Evolutionary conservation across 2,113 vertebrate species (phyloP).

Genomic region (Callorhinus ursinus): DNA sequence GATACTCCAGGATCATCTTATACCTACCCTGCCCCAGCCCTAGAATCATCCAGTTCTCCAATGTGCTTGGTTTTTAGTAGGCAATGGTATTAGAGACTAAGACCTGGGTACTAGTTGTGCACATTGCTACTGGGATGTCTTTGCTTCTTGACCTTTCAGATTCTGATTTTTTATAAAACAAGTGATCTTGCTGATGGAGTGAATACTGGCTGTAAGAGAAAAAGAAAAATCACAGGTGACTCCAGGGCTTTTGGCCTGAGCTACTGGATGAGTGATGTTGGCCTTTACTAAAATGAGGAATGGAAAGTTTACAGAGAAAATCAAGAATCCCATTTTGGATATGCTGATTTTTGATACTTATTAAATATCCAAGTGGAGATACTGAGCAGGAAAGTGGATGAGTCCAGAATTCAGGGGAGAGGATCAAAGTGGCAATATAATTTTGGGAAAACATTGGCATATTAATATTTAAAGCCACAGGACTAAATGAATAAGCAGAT

Average conservation of each 20-base stretch:
- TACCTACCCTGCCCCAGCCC: neutral
- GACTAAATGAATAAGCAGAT: constrained; percentile 34
- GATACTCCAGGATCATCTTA: neutral
- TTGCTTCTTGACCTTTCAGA: constrained; percentile 26
- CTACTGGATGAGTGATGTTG: neutral
- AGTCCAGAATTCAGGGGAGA: neutral
- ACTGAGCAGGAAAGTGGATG: neutral
- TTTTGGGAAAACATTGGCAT: neutral
- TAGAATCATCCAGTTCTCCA: constrained; percentile 9
- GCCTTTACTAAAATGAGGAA: neutral
- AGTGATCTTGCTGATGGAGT: neutral
- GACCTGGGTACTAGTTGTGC: neutral
- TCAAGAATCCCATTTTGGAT: neutral
- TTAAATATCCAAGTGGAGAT: neutral
- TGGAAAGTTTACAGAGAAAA: neutral
- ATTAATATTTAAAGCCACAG: constrained; percentile 6
- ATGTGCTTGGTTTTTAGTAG: neutral
- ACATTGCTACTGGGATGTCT: neutral
- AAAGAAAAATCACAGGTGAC: constrained; percentile 18
- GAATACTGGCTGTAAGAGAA: neutral
- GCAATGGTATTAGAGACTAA: neutral
- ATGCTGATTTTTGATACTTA: neutral
- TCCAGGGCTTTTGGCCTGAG: neutral
- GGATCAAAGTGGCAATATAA: neutral
- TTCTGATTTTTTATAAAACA: constrained; percentile 26